Evolutionary conservation across 2,888 invertebrate species (phyloP), one percentile per base, ranked within the genome.

Genomic region (Ariolimax columbianus): DNA sequence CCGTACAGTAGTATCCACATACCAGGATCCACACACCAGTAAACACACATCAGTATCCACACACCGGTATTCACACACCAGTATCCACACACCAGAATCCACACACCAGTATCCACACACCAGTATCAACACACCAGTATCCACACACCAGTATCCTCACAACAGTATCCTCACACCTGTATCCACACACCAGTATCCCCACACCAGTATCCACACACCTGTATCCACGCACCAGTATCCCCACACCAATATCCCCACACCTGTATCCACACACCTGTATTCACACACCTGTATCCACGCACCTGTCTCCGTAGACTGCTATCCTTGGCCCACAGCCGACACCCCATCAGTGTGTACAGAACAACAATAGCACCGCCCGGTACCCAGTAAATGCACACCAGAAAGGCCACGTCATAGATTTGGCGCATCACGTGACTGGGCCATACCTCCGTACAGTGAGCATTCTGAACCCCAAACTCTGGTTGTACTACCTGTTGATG

Each of bases 381-480:
- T 26, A 97, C 95, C 1, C 96, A 96, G 91, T 97, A 97, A 70
- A 97, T 96, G 36, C 96, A 95, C 6, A 96, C 94, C 91, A 97
- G 96, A 91, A 96, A 96, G 91, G 96, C 95, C 0, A 96, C 95
- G 14, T 97, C 97, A 89, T 96, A 96, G 2, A 95, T 93, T 88
- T 95, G 95, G 87, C 95, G 95, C 63, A 89, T 94, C 85, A 95
- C 77, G 30, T 82, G 79, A 36, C 86, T 87, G 11, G 90, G 89
- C 90, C 90, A 90, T 2, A 59, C 80, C 80, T 90, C 90, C 7
- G 87, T 84, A 77, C 90, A 90, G 84, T 84, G 88, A 51, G 83
- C 85, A 72, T 82, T 66, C 23, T 47, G 47, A 19, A 80, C 19
- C 30, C 81, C 83, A 11, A 87, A 70, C 63, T 85, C 81, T n/a